phyloP scores from a whole-genome alignment of 2,113 vertebrate genomes.

The Oncorhynchus keta region DNA sequence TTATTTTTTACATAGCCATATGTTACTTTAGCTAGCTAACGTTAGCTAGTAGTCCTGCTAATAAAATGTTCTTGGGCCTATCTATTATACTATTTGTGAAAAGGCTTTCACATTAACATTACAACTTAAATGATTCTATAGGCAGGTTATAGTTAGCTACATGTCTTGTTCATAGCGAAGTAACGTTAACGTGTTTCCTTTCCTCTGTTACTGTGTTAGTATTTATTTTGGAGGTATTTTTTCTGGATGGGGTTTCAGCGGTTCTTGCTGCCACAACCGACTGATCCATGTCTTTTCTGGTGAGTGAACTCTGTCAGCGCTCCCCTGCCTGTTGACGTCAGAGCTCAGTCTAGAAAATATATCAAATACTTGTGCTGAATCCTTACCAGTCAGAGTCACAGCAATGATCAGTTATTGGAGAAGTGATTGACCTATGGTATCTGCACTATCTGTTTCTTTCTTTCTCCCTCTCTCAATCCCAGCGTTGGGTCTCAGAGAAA shows the following conservation, averaged over 20 bases:
- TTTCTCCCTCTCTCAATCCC: constrained; percentile 53
- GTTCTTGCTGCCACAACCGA: constrained; percentile 44
- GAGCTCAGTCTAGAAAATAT: neutral
- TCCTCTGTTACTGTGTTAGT: neutral
- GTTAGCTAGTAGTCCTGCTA: neutral
- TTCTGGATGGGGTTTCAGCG: constrained; percentile 40
- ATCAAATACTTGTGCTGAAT: neutral
- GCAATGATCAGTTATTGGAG: neutral
- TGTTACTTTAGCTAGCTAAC: neutral
- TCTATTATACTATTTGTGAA: no score
- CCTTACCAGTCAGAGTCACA: neutral
- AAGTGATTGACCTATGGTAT: constrained; percentile 7
- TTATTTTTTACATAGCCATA: neutral
- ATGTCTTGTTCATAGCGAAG: neutral
- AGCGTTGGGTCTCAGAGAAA: constrained; percentile 98
- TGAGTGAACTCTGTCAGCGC: constrained; percentile 48
- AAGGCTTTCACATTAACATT: no score
- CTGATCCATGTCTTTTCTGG: constrained; percentile 82
- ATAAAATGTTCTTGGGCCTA: no score
- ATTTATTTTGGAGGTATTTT: constrained; percentile 41
- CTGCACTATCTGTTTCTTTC: neutral
- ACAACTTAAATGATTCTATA: neutral
- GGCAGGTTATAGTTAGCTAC: neutral
- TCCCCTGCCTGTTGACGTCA: neutral
- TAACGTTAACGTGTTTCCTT: neutral